Base-by-base conservation (phyloP, 37 sponge, comb jelly and placozoan species). In the Petrosia ficiformis region DNA sequence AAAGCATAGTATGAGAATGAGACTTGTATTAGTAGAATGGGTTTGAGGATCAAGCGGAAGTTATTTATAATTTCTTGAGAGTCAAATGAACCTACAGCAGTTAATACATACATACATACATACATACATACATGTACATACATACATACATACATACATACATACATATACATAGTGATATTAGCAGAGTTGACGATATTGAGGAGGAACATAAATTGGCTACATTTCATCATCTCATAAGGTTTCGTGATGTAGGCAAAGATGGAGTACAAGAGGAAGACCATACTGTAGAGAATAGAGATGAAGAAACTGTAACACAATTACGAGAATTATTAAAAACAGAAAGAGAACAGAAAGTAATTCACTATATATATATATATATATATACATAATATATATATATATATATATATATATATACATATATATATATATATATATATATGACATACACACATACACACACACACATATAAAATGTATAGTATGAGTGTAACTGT, bases 301-400 rank as follows among this genome's bases (percentile, higher is more conserved):
- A n/a, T n/a, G n/a, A 74, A 6, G 76, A 78, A 30, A 39, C 31
- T 0, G 19, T 73, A 4, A 29, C 37, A 29, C 65, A 82, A 30
- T 70, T 89, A 32, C 58, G 58, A 52, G 94, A 88, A 41, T 58
- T 72, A 54, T 67, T 89, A 2, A 82, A 83, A 30, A 80, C 72
- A 22, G 94, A 88, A 69, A 80, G 77, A 72, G 94, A 89, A 38
- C 89, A 88, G 79, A 89, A 81, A 77, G 91, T 85, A 39, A 44
- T 52, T 1, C 36, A 11, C 37, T 68, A 4, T 8, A 72, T 16
- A 8, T 24, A 69, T 69, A 24, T n/a, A n/a, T n/a, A n/a, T n/a
- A n/a, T n/a, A n/a, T n/a, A n/a, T n/a, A n/a, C n/a, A n/a, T n/a
- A n/a, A n/a, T n/a, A n/a, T 65, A 30, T n/a, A n/a, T 28, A 65